Evolutionary conservation across 2,888 invertebrate genomes (phyloP).

Genomic region (Cerastis rubricosa): DNA sequence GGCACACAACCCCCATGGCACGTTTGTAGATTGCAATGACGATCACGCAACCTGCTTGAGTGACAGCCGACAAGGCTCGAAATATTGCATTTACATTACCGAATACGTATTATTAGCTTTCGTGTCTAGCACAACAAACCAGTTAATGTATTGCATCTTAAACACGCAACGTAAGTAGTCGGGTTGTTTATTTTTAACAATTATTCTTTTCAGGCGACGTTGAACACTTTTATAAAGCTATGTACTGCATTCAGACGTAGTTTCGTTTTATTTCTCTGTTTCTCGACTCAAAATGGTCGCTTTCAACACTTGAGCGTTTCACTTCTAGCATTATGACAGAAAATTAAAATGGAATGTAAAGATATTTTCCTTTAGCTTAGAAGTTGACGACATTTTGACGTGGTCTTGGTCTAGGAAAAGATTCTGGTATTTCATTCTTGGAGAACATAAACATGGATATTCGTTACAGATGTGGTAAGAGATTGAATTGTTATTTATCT

Average conservation of each 20-base stretch:
- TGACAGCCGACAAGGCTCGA: slow-evolving; percentile 80
- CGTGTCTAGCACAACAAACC: slow-evolving; percentile 56
- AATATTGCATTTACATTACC: slow-evolving; percentile 78
- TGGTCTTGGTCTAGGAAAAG: neutral
- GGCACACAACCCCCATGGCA: slow-evolving; percentile 31
- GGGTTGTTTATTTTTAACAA: slow-evolving; percentile 41
- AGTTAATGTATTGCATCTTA: slow-evolving; percentile 41
- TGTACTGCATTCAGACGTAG: slow-evolving; percentile 45
- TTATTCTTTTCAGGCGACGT: slow-evolving; percentile 54
- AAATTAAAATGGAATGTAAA: slow-evolving; percentile 43
- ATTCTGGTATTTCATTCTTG: neutral
- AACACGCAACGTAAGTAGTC: slow-evolving; percentile 30
- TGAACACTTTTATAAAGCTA: slow-evolving; percentile 38
- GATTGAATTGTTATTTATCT: neutral
- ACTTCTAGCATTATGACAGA: slow-evolving; percentile 37
- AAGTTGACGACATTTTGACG: neutral
- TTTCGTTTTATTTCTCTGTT: slow-evolving; percentile 46
- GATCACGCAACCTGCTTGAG: slow-evolving; percentile 81
- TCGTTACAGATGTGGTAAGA: neutral
- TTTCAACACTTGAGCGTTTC: slow-evolving; percentile 49
- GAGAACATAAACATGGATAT: neutral
- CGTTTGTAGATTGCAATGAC: slow-evolving; percentile 76
- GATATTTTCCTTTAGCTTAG: slow-evolving; percentile 22
- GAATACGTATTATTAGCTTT: slow-evolving; percentile 65
- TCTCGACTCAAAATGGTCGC: slow-evolving; percentile 50